phyloP scores from a whole-genome alignment of 2,888 invertebrate species.

The Autographa pulchrina region DNA sequence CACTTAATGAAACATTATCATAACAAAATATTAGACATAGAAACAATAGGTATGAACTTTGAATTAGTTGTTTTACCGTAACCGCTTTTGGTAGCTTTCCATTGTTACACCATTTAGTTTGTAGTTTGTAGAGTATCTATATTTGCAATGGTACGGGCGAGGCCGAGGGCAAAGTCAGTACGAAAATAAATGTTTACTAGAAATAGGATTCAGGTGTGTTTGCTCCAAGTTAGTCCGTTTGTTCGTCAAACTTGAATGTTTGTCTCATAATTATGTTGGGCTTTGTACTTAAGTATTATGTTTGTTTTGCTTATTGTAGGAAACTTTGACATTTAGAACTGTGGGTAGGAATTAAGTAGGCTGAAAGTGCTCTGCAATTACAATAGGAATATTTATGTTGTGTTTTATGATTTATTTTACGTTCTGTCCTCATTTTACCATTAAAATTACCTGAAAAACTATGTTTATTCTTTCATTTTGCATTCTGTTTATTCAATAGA shows the following conservation, averaged over 20 bases:
- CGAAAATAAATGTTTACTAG: conserved; percentile 20
- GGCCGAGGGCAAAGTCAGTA: background rate
- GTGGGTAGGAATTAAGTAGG: background rate
- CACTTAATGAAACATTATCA: too few species aligned
- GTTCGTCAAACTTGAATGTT: conserved; percentile 42
- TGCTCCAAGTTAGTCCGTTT: conserved; percentile 34
- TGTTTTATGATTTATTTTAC: too few species aligned
- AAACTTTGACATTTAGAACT: conserved; percentile 14
- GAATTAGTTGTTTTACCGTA: background rate
- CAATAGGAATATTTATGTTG: background rate
- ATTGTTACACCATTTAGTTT: background rate
- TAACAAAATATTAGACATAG: background rate
- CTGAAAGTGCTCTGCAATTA: conserved; percentile 1
- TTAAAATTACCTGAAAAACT: too few species aligned
- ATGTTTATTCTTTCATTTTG: too few species aligned
- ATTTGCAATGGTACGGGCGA: background rate
- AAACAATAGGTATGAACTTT: background rate
- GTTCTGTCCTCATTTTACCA: too few species aligned
- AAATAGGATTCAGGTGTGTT: conserved; percentile 51
- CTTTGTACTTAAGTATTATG: conserved; percentile 18
- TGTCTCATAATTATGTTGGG: conserved; percentile 43
- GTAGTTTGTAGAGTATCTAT: background rate
- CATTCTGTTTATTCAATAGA: too few species aligned
- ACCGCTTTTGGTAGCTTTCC: background rate
- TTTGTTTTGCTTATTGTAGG: conserved; percentile 25